Evolutionary conservation across 2,113 vertebrate species (phyloP).

Genomic region (Ornithorhynchus anatinus): DNA sequence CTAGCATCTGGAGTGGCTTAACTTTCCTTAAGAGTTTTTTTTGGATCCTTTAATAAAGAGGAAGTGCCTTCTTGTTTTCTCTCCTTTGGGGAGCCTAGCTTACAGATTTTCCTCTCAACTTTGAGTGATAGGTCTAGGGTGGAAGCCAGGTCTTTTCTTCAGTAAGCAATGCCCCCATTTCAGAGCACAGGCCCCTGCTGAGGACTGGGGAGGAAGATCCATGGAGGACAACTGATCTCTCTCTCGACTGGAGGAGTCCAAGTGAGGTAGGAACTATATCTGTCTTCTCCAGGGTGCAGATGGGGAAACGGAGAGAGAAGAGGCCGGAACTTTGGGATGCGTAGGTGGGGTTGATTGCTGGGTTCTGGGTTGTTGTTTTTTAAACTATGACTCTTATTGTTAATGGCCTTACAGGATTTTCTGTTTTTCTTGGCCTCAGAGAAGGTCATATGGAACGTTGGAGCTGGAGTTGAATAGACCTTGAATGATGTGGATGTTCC

Average conservation of each 20-base stretch:
- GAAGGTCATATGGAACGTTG: too few relatives aligned
- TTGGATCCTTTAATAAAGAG: slow-evolving; percentile 41
- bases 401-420: slow-evolving; percentile 15
- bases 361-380: slow-evolving; percentile 12
- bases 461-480: too few relatives aligned
- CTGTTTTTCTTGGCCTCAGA: too few relatives aligned
- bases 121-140: slow-evolving; percentile 24
- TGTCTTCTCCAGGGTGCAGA: not conserved
- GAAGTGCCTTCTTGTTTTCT: slow-evolving; percentile 54
- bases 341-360: not conserved
- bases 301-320: not conserved
- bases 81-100: slow-evolving; percentile 45
- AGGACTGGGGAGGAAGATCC: not conserved
- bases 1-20: slow-evolving; percentile 46
- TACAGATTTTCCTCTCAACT: slow-evolving; percentile 29
- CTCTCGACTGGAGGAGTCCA: not conserved
- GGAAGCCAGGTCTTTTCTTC: slow-evolving; percentile 14
- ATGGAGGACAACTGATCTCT: not conserved
- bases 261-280: not conserved
- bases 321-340: too few relatives aligned
- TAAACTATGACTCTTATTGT: slow-evolving; percentile 29
- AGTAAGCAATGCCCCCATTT: not conserved
- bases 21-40: slow-evolving; percentile 3
- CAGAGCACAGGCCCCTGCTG: not conserved
- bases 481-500: too few relatives aligned